A percentile compares a stretch with the other conserved stretches of the same genome.
These are phyloP conservation scores for Craterocephalus amniculus DNA, from an alignment of 2,797 vertebrate genomes.

Conservation along the genomic window DNA sequence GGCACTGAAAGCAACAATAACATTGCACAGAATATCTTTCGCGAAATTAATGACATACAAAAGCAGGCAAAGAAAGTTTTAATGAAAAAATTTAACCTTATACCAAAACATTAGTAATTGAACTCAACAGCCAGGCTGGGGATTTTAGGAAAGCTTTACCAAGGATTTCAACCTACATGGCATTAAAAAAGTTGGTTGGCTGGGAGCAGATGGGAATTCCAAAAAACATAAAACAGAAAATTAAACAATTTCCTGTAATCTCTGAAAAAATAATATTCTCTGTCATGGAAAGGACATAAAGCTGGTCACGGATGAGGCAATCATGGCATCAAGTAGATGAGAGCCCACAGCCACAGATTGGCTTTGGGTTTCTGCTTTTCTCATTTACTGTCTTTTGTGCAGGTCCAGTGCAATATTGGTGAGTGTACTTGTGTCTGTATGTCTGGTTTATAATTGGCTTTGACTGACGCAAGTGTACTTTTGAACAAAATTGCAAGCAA, in stretches of 20 bases:
- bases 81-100: not conserved
- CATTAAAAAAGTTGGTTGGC: conserved; percentile 19
- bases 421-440: conserved; percentile 9
- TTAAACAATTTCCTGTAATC: conserved; percentile 43
- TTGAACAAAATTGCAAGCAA: conserved; percentile 15
- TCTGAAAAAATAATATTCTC: conserved; percentile 43
- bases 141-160: conserved; percentile 9
- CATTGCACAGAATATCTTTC: not conserved
- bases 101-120: conserved; percentile 10
- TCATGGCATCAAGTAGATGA: conserved; percentile 57
- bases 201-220: conserved; percentile 36
- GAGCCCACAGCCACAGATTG: conserved; percentile 29
- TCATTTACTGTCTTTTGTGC: conserved; percentile 50
- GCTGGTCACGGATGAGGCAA: conserved; percentile 60
- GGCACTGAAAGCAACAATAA: not conserved
- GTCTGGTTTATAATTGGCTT: conserved; percentile 10
- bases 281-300: conserved; percentile 38
- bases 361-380: conserved; percentile 34
- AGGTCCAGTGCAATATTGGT: conserved; percentile 12
- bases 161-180: not conserved
- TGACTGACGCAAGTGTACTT: conserved; percentile 6
- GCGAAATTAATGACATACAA: not conserved
- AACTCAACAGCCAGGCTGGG: conserved; percentile 8
- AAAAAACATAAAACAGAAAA: conserved; percentile 44
- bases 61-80: too few species aligned